Base-by-base conservation (phyloP, 2,888 invertebrate genomes). In the Drosophila diplacantha region DNA sequence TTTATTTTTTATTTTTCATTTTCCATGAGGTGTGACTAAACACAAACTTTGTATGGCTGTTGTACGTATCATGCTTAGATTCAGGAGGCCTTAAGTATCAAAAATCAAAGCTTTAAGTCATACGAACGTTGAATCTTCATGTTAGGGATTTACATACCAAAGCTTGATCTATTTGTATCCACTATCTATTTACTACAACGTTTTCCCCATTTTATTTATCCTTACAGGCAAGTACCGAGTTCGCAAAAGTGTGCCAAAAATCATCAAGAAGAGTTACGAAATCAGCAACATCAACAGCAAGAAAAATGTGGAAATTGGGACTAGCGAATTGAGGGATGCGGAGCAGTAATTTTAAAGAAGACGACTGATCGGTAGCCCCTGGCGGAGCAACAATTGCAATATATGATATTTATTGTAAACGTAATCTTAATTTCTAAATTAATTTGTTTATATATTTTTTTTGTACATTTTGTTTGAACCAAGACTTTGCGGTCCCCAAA, bases 371-470 rank as follows among this genome's bases (percentile, higher is more conserved):
- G 55, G 26, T 34, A 49, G 53, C 53, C 54, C 31, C 51, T 38
- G 47, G 46, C n/a, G 50, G 51, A 49, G 51, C 32, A 62, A 60
- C 34, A 69, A 56, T 55, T 58, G 64, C 70, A 70, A 70, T 71
- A 62, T 66, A 50, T 74, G 68, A 81, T 79, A 81, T 75, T 78
- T 67, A 81, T 70, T 74, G 61, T 72, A 70, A 55, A 70, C 29
- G 50, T 64, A 61, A 67, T 75, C 53, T 65, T 69, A 64, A 69
- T 62, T 73, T 72, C 72, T 71, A 73, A 62, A 70, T 63, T 74
- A 66, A 70, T 78, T 80, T 81, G 70, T 71, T 55, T 74, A 71
- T 78, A 41, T 62, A 39, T 67, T 44, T 67, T 44, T 43, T 38
- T 12, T 38, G 29, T 68, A 73, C 65, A 59, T 35, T 68, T 67